A percentile compares a stretch with the other conserved stretches of the same genome.
Evolutionary conservation across 2,113 vertebrate species (phyloP).

Genomic region (Porphyrio hochstetteri): DNA sequence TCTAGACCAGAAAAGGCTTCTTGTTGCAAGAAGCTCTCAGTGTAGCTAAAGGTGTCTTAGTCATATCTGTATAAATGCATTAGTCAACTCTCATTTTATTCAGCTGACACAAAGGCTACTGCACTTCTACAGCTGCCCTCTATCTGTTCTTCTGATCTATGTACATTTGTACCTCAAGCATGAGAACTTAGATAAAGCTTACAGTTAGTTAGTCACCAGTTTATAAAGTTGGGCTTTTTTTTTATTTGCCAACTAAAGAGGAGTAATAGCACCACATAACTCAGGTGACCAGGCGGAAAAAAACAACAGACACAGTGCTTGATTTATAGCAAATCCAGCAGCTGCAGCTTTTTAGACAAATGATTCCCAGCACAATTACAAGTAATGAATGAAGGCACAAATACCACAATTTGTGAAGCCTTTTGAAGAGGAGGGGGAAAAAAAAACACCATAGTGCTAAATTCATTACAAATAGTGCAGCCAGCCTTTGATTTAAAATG

Average conservation of each 20-base stretch:
- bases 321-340: background rate
- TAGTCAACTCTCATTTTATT: background rate
- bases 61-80: background rate
- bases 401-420: background rate
- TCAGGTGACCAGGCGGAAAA: background rate
- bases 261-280: background rate
- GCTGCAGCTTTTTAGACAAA: background rate
- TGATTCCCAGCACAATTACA: background rate
- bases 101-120: background rate
- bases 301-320: background rate
- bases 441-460: background rate
- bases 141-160: background rate
- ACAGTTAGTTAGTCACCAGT: background rate
- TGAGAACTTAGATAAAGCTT: background rate
- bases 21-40: background rate
- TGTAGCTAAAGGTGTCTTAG: background rate
- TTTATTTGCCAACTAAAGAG: background rate
- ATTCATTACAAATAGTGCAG: background rate
- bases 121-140: background rate
- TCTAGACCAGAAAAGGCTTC: background rate
- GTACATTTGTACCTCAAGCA: background rate
- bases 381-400: background rate
- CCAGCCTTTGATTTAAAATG: background rate
- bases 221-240: background rate
- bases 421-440: background rate